These are phyloP conservation scores for Hystrix brachyura DNA, from an alignment of 2,113 vertebrate genomes.

Conservation along the genomic window DNA sequence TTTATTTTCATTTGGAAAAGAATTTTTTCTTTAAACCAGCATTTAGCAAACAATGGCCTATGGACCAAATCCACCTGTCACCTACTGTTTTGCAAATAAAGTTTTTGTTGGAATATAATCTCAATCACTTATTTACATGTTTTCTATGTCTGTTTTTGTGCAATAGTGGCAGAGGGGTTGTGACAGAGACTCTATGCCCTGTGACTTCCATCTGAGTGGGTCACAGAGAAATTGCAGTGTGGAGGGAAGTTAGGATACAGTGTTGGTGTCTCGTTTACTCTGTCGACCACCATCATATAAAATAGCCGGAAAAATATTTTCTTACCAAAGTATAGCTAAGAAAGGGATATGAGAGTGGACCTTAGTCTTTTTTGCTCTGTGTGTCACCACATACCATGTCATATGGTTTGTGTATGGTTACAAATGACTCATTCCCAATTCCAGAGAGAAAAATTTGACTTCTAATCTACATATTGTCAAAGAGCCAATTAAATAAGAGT, in stretches of 20 bases:
- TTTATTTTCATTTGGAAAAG: background rate
- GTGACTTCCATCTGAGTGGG: background rate
- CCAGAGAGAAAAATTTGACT: background rate
- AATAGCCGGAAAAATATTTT: background rate
- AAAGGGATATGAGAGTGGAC: background rate
- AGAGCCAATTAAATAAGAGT: conserved; percentile 13
- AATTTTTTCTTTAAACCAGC: background rate
- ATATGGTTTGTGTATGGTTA: background rate
- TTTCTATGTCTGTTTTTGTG: background rate
- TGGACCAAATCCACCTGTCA: background rate
- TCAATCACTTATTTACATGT: background rate
- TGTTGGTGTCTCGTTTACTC: background rate
- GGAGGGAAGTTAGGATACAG: background rate
- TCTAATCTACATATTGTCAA: conserved; percentile 34
- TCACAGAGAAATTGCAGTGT: background rate
- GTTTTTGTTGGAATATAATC: background rate
- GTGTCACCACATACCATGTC: background rate
- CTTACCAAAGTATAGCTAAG: accelerated
- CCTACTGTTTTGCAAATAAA: conserved; percentile 7
- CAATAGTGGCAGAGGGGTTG: background rate
- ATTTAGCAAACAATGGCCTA: background rate
- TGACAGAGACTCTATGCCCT: background rate
- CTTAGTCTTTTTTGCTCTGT: background rate
- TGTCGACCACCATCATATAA: background rate
- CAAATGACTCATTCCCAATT: background rate